Percentiles rank a stretch among this genome's conserved stretches.
These are phyloP conservation scores for Aldrovandia affinis DNA, from an alignment of 2,797 vertebrate genomes.

Conservation along the genomic window DNA sequence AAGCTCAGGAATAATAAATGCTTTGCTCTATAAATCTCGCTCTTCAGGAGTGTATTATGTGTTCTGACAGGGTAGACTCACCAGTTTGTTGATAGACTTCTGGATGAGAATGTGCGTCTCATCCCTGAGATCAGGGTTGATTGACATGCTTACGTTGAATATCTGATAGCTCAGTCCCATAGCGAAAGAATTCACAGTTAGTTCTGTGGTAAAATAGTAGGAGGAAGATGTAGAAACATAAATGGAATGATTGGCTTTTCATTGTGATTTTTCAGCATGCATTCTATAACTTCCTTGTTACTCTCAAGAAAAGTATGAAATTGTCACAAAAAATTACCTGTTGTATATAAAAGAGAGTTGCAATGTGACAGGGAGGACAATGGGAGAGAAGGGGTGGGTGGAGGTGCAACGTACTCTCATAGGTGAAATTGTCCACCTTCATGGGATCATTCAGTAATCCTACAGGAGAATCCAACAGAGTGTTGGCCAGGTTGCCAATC, in stretches of 20 bases:
- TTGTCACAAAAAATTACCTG: too few relatives aligned
- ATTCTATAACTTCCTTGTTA: too few relatives aligned
- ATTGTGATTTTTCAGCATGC: neutral
- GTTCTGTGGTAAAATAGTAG: neutral
- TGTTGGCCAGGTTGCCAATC: neutral
- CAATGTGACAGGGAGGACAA: too few relatives aligned
- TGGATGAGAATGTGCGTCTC: neutral
- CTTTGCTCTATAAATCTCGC: too few relatives aligned
- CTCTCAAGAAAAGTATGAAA: too few relatives aligned
- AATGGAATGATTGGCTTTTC: neutral
- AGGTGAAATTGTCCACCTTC: slow-evolving; percentile 8
- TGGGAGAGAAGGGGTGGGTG: too few relatives aligned
- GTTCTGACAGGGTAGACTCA: neutral
- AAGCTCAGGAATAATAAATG: too few relatives aligned
- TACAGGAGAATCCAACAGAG: neutral
- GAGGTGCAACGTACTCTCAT: slow-evolving; percentile 5
- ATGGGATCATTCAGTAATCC: neutral
- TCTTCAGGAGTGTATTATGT: too few relatives aligned
- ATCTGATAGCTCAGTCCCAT: neutral
- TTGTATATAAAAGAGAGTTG: too few relatives aligned
- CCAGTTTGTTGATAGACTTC: neutral
- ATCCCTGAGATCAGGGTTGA: neutral
- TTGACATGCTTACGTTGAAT: neutral
- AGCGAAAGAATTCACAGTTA: neutral
- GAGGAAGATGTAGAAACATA: too few relatives aligned